phyloP scores from a whole-genome alignment of 1,140 invertebrate species.

The Trachelipus rathkii region DNA sequence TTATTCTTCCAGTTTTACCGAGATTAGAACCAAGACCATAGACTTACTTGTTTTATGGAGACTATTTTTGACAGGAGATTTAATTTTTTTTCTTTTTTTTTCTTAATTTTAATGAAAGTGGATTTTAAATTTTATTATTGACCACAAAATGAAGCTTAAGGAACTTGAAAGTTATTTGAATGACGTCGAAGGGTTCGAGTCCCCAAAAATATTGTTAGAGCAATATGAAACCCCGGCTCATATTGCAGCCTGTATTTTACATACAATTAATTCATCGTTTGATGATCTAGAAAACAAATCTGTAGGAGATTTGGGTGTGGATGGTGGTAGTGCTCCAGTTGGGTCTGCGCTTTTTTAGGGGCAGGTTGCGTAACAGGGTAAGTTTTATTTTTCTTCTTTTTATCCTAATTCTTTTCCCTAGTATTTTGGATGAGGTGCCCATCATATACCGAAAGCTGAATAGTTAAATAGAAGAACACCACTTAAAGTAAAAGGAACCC shows the following conservation, averaged over 20 bases:
- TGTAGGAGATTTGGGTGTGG: constrained; percentile 90
- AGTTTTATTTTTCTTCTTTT: too few species aligned
- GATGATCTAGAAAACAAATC: constrained; percentile 51
- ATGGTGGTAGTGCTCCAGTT: constrained; percentile 77
- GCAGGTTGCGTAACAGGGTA: constrained; percentile 56
- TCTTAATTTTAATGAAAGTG: too few species aligned
- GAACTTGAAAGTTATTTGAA: constrained; percentile 76
- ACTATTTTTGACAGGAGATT: too few species aligned
- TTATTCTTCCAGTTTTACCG: constrained; percentile 87
- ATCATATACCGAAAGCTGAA: too few species aligned
- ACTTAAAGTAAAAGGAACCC: too few species aligned
- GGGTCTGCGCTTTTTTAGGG: constrained; percentile 71
- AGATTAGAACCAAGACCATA: constrained; percentile 65
- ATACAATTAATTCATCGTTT: constrained; percentile 62
- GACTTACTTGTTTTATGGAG: neutral
- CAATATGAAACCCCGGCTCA: constrained; percentile 91
- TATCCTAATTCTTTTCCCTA: too few species aligned
- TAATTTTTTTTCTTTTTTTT: too few species aligned
- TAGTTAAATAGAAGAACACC: too few species aligned
- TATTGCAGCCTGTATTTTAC: constrained; percentile 79
- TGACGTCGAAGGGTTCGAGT: constrained; percentile 72
- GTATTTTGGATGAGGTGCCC: too few species aligned
- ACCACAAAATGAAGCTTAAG: constrained; percentile 63
- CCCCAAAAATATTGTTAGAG: constrained; percentile 84
- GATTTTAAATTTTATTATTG: constrained; percentile 8